These are phyloP conservation scores for Cotesia typhae DNA, from an alignment of 1,140 invertebrate genomes.

Conservation along the genomic window DNA sequence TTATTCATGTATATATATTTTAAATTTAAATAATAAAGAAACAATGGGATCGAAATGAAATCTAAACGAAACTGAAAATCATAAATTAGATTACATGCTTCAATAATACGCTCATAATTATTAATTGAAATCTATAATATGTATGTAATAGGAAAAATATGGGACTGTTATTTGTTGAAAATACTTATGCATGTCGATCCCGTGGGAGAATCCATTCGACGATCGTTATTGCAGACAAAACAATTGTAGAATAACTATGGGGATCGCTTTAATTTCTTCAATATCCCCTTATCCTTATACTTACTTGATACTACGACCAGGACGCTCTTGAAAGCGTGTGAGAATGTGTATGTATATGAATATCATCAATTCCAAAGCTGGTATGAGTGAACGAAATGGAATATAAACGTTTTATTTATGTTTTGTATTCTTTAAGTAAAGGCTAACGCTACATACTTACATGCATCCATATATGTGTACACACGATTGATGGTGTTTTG, in stretches of 20 bases:
- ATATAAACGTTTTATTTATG: constrained; percentile 27
- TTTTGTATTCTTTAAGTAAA: constrained; percentile 19
- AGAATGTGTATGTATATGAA: neutral
- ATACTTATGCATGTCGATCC: neutral
- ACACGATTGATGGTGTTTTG: constrained; percentile 22
- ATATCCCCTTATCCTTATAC: constrained; percentile 13
- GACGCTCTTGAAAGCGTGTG: neutral
- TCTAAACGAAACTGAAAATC: no score
- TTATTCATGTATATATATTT: no score
- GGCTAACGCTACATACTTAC: neutral
- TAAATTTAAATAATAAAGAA: no score
- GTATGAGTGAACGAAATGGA: constrained; percentile 5
- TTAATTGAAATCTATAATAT: constrained; percentile 1
- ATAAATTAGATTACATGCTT: no score
- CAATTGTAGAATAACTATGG: constrained; percentile 26
- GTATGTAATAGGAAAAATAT: neutral
- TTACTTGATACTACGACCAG: neutral
- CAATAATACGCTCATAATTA: no score
- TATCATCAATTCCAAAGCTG: neutral
- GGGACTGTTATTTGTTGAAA: no score
- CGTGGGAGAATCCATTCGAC: constrained; percentile 19
- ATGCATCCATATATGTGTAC: constrained; percentile 13
- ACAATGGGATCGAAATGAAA: no score
- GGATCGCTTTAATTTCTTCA: constrained; percentile 30
- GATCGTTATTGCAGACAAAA: constrained; percentile 13